phyloP scores from a whole-genome alignment of 2,888 invertebrate species.

The Periphyllus acericola region DNA sequence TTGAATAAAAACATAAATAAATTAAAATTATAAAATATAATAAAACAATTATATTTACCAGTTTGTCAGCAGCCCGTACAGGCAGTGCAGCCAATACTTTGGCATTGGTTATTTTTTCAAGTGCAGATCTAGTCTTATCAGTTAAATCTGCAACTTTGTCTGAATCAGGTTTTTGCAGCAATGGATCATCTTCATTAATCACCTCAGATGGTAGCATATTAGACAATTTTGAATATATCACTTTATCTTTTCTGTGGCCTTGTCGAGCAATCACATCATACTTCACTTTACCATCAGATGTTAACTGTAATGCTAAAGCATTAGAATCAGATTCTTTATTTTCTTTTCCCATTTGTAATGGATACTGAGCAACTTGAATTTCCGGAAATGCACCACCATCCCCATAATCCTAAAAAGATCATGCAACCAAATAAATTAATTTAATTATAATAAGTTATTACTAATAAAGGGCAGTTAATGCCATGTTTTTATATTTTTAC shows the following conservation, averaged over 20 bases:
- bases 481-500: too few relatives aligned
- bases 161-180: slow-evolving; percentile 87
- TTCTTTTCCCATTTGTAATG: slow-evolving; percentile 88
- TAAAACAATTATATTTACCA: slow-evolving; percentile 67
- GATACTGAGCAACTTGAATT: slow-evolving; percentile 95
- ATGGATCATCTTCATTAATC: slow-evolving; percentile 87
- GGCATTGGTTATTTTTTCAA: slow-evolving; percentile 86
- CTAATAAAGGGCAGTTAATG: too few relatives aligned
- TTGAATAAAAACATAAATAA: slow-evolving; percentile 66
- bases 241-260: slow-evolving; percentile 95
- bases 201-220: slow-evolving; percentile 93
- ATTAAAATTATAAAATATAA: not conserved
- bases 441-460: not conserved
- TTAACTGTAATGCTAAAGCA: slow-evolving; percentile 92
- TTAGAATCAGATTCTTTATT: slow-evolving; percentile 83
- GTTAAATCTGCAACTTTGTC: slow-evolving; percentile 90
- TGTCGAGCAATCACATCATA: slow-evolving; percentile 95
- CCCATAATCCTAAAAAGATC: slow-evolving; percentile 72
- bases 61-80: slow-evolving; percentile 92
- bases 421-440: not conserved
- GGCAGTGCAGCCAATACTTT: slow-evolving; percentile 98
- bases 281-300: slow-evolving; percentile 91
- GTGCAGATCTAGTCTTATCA: slow-evolving; percentile 85
- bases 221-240: slow-evolving; percentile 91
- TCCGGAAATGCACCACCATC: slow-evolving; percentile 99